Percentiles rank a stretch among this genome's conserved stretches.
Conservation (phyloP, 2,797 vertebrate species). For the Lacerta viridis region DNA sequence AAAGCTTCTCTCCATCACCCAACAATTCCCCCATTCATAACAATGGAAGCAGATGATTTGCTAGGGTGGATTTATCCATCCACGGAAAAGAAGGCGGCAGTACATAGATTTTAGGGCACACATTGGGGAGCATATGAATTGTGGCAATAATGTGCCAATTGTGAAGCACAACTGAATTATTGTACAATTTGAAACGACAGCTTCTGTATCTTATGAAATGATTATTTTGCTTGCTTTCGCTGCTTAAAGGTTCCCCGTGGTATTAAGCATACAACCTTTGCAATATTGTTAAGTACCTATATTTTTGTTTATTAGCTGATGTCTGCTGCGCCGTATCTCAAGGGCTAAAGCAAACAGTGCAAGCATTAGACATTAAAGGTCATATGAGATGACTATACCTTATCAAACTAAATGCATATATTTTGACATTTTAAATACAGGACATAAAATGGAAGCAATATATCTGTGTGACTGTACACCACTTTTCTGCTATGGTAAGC, state of each 20-base stretch:
- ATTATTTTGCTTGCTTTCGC: neutral
- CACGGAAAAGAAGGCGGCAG: neutral
- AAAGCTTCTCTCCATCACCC: neutral
- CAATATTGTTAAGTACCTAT: slow-evolving; percentile 11
- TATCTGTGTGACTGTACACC: slow-evolving; percentile 7
- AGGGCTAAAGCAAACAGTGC: neutral
- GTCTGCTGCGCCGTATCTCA: neutral
- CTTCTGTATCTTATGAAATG: neutral
- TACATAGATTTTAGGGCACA: neutral
- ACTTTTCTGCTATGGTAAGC: slow-evolving; percentile 31
- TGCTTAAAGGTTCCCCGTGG: neutral
- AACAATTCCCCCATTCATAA: neutral
- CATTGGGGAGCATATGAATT: neutral
- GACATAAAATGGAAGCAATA: slow-evolving; percentile 38
- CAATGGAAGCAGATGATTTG: neutral
- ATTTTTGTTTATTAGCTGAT: neutral
- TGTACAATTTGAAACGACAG: neutral
- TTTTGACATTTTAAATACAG: slow-evolving; percentile 36
- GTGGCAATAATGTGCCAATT: neutral
- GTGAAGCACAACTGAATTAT: neutral
- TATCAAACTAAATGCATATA: slow-evolving; percentile 17
- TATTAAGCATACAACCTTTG: neutral
- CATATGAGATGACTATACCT: neutral
- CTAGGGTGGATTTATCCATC: neutral
- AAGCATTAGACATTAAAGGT: slow-evolving; percentile 26